These are phyloP conservation scores for Tetraodon nigroviridis DNA, from an alignment of 2,113 vertebrate genomes.

Conservation along the genomic window DNA sequence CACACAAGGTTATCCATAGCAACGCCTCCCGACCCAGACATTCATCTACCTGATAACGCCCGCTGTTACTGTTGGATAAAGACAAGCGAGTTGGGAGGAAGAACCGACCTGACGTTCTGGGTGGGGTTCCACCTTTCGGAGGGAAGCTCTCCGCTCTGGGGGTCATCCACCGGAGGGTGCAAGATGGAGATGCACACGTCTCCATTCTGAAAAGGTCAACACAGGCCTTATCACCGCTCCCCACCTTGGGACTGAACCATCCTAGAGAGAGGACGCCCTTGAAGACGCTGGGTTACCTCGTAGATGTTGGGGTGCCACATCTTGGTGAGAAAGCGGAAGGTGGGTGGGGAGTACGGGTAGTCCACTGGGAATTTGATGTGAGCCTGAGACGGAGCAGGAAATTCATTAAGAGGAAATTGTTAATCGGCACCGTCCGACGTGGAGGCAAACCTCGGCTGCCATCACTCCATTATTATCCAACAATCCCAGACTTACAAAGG, in stretches of 20 bases:
- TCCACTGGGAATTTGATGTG: slow-evolving; percentile 99
- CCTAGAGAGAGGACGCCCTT: too few species aligned
- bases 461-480: too few species aligned
- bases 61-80: too few species aligned
- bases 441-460: too few species aligned
- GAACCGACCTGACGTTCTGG: slow-evolving; percentile 93
- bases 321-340: slow-evolving; percentile 98
- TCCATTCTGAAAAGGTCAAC: slow-evolving; percentile 81
- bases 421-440: not conserved
- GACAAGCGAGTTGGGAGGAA: not conserved
- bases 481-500: too few species aligned
- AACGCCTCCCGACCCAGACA: too few species aligned
- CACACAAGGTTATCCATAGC: too few species aligned
- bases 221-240: too few species aligned
- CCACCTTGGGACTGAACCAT: too few species aligned
- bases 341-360: slow-evolving; percentile 97
- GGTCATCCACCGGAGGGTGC: slow-evolving; percentile 96
- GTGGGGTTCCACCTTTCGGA: slow-evolving; percentile 99
- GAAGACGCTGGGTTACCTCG: slow-evolving; percentile 74
- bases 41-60: too few species aligned
- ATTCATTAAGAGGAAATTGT: too few species aligned
- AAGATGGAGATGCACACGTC: slow-evolving; percentile 98
- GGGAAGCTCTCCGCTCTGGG: slow-evolving; percentile 95
- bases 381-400: slow-evolving; percentile 73
- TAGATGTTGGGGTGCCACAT: slow-evolving; percentile 99